Conservation (phyloP, 2,797 vertebrate species). For the Acipenser transmontanus region DNA sequence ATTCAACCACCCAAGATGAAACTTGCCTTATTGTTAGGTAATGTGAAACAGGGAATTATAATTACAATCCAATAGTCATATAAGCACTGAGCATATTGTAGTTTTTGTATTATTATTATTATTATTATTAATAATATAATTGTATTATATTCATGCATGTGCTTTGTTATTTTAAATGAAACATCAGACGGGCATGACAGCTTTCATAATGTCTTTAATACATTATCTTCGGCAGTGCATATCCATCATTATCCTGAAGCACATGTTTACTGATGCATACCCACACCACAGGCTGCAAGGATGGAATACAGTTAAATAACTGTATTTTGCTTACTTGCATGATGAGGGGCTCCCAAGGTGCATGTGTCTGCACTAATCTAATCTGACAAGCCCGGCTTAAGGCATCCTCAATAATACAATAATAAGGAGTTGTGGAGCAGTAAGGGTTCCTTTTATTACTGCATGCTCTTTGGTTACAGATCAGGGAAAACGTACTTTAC, state of each 20-base stretch:
- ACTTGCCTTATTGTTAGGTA: too few relatives aligned
- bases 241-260: conserved; percentile 21
- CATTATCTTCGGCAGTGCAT: neutral
- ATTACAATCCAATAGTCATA: too few relatives aligned
- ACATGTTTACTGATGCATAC: conserved; percentile 26
- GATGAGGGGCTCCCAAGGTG: conserved; percentile 18
- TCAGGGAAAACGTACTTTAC: neutral
- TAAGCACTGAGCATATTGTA: too few relatives aligned
- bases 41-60: too few relatives aligned
- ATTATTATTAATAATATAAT: too few relatives aligned
- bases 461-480: neutral
- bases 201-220: neutral
- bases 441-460: too few relatives aligned
- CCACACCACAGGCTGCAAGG: conserved; percentile 6
- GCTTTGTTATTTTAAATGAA: neutral
- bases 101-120: too few relatives aligned
- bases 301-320: conserved; percentile 14
- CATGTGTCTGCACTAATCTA: conserved; percentile 18
- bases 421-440: neutral
- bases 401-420: conserved; percentile 12
- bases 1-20: too few relatives aligned
- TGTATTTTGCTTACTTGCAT: conserved; percentile 21
- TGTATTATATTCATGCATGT: neutral
- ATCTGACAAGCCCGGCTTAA: conserved; percentile 25
- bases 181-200: neutral